Base-by-base conservation (phyloP, 2,797 vertebrate genomes). In the Rallus crepitans region DNA sequence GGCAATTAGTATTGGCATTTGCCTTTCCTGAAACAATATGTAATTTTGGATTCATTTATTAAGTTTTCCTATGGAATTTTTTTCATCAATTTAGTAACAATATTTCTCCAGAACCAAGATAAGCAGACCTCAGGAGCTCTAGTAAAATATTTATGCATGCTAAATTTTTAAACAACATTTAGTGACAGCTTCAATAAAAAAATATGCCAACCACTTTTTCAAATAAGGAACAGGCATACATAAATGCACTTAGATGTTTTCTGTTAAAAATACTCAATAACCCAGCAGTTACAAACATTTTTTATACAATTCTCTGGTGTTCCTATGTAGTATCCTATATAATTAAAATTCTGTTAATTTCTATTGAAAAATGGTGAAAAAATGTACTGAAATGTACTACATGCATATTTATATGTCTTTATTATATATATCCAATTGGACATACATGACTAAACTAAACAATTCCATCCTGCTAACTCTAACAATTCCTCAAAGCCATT, bases 111-210 rank as follows among this genome's bases (percentile, higher is more conserved):
- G 35, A 15, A 91, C 28, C 8, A 69, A 86, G 87, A 87, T 73
- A 72, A 79, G 69, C 39, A 91, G 65, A 82, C 45, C 52, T 89
- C 33, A 42, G 52, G 39, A 92, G 50, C 28, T 87, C 50, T 71
- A 50, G 35, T 95, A 72, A 97, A 96, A 93, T 86, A 95, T 92
- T 94, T 83, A 96, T 90, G 47, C 55, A 50, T 63, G 28, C 4
- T 97, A 92, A 92, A 93, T 94, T 95, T 97, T 95, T 92, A 95
- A 95, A 86, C n/a, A 70, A 68, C 30, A 73, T 95, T 96, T 91
- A 90, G 63, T 86, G 84, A 82, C 45, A 93, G 9, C 25, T 92
- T 91, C 80, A 87, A 68, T 79, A 87, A 94, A 92, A 42, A 95
- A 81, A 50, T 48, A 78, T 48, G 27, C 3, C 61, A 90, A 53